A percentile compares a stretch with the other conserved stretches of the same genome.
Evolutionary conservation across 1,140 invertebrate genomes (phyloP).

Genomic region (Geopemphigus sp.): DNA sequence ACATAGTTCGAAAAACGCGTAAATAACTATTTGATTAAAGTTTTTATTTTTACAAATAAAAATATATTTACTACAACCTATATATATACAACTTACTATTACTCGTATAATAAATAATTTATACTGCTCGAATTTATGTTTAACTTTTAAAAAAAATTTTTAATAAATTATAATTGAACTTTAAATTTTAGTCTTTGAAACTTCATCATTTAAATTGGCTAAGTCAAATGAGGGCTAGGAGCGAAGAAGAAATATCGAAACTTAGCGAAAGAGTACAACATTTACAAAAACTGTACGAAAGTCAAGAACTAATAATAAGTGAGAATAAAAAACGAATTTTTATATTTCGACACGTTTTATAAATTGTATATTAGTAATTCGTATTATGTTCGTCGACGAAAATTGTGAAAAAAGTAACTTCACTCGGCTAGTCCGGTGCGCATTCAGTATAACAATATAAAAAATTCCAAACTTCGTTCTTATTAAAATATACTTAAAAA

Average conservation of each 20-base stretch:
- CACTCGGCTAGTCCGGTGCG: too few relatives aligned
- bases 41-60: neutral
- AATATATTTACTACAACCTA: neutral
- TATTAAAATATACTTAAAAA: too few relatives aligned
- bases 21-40: neutral
- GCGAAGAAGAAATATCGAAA: slow-evolving; percentile 57
- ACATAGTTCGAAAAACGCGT: too few relatives aligned
- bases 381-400: slow-evolving; percentile 52
- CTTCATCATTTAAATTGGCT: slow-evolving; percentile 52
- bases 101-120: neutral
- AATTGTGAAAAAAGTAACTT: neutral
- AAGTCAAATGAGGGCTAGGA: slow-evolving; percentile 53
- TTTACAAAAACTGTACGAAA: slow-evolving; percentile 60
- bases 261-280: slow-evolving; percentile 57
- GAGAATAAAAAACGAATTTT: slow-evolving; percentile 34
- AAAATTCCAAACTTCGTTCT: too few relatives aligned
- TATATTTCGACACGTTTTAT: neutral
- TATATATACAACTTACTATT: too few relatives aligned
- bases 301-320: slow-evolving; percentile 61
- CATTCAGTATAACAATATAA: neutral
- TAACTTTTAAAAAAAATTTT: neutral
- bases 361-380: neutral
- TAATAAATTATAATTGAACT: too few relatives aligned
- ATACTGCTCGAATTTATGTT: too few relatives aligned
- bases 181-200: slow-evolving; percentile 52